These are phyloP conservation scores for Meles meles DNA, from an alignment of 2,113 vertebrate genomes.

Conservation along the genomic window DNA sequence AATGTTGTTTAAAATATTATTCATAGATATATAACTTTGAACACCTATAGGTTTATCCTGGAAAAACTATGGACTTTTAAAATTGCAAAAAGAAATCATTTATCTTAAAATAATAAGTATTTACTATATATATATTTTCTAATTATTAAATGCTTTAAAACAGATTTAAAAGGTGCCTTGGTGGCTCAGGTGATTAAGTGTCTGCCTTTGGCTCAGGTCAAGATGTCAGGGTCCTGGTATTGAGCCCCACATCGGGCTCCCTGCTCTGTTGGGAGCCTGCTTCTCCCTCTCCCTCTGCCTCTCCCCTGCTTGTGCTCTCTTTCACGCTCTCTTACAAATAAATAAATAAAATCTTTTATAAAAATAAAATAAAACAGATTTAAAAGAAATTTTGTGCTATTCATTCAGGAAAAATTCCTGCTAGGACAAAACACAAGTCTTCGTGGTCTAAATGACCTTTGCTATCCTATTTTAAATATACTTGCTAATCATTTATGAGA, in stretches of 20 bases:
- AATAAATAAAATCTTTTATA: background rate
- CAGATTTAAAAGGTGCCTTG: background rate
- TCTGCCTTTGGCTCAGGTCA: background rate
- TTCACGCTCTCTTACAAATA: background rate
- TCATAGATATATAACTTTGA: background rate
- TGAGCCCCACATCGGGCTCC: background rate
- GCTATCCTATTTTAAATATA: background rate
- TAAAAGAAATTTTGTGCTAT: background rate
- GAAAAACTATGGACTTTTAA: background rate
- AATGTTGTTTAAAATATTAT: background rate
- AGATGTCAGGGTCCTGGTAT: background rate
- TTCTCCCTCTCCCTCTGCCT: background rate
- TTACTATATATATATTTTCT: background rate
- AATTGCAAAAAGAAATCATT: background rate
- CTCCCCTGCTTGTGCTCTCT: background rate
- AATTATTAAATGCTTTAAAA: background rate
- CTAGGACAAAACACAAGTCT: background rate
- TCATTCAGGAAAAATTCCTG: background rate
- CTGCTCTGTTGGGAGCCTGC: background rate
- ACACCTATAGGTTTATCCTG: background rate
- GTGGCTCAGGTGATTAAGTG: background rate
- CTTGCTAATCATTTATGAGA: background rate
- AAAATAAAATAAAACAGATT: background rate
- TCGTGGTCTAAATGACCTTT: background rate
- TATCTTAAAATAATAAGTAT: background rate